phyloP scores from a whole-genome alignment of 1,140 invertebrate genomes.

The Yoshiicerus persimilis region DNA sequence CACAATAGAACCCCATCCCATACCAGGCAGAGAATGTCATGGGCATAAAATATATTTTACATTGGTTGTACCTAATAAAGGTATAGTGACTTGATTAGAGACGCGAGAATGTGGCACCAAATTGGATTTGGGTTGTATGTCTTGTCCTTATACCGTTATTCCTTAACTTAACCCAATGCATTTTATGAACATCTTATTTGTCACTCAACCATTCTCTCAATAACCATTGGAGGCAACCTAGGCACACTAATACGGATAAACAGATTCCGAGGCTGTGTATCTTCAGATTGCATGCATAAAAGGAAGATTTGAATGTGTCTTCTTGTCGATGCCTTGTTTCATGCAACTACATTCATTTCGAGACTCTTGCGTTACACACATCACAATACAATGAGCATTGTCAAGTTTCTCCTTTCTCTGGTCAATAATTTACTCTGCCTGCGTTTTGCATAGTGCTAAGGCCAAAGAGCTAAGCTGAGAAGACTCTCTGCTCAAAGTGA shows the following conservation, averaged over 20 bases:
- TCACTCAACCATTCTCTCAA: neutral
- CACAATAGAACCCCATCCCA: neutral
- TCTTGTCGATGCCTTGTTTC: neutral
- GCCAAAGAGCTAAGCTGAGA: neutral
- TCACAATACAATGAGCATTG: neutral
- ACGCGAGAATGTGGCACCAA: neutral
- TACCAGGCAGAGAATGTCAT: neutral
- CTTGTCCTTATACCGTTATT: neutral
- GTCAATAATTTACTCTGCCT: neutral
- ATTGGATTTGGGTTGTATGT: neutral
- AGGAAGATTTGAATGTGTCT: neutral
- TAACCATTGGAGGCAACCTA: too few relatives aligned
- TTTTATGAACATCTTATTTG: neutral
- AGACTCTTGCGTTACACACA: neutral
- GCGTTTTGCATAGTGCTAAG: neutral
- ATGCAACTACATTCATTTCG: neutral
- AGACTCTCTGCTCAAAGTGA: neutral
- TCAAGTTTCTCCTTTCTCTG: conserved; percentile 4
- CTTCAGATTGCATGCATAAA: neutral
- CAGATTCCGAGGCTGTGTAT: neutral
- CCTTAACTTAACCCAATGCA: neutral
- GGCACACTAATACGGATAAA: neutral
- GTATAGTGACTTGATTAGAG: neutral
- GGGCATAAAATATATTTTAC: neutral
- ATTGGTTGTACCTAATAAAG: neutral